Percentiles rank a stretch among this genome's conserved stretches.
phyloP scores from a whole-genome alignment of 1,140 invertebrate species.

The Dufourea novaeangliae region DNA sequence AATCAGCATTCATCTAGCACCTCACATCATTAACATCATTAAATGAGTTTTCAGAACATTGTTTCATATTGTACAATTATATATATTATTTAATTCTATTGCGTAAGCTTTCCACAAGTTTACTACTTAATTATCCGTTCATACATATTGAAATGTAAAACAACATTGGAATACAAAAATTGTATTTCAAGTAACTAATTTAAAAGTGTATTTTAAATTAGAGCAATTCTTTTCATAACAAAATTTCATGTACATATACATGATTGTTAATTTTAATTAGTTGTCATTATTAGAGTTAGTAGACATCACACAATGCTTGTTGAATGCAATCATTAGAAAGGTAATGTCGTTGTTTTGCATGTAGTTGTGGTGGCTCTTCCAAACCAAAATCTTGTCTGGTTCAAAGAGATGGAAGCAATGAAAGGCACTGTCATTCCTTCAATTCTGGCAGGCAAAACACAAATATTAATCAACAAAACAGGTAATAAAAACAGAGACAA shows the following conservation, averaged over 20 bases:
- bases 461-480: conserved; percentile 81
- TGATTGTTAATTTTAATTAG: conserved; percentile 15
- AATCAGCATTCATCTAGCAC: neutral
- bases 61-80: neutral
- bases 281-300: conserved; percentile 37
- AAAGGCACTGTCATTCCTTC: conserved; percentile 82
- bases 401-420: conserved; percentile 84
- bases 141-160: neutral
- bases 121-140: neutral
- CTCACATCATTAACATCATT: neutral
- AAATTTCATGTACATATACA: conserved; percentile 36
- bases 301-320: conserved; percentile 61
- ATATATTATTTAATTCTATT: neutral
- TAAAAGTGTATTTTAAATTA: neutral
- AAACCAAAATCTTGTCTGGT: conserved; percentile 91
- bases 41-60: neutral
- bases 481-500: conserved; percentile 77
- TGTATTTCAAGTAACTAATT: neutral
- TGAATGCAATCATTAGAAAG: conserved; percentile 73
- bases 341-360: conserved; percentile 82
- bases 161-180: neutral
- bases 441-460: conserved; percentile 81
- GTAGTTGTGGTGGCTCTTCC: conserved; percentile 85
- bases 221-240: neutral
- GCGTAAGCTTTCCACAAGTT: neutral